Evolutionary conservation across 2,113 vertebrate species (phyloP), one percentile per base, ranked within the genome.

Genomic region (Guaruba guarouba): DNA sequence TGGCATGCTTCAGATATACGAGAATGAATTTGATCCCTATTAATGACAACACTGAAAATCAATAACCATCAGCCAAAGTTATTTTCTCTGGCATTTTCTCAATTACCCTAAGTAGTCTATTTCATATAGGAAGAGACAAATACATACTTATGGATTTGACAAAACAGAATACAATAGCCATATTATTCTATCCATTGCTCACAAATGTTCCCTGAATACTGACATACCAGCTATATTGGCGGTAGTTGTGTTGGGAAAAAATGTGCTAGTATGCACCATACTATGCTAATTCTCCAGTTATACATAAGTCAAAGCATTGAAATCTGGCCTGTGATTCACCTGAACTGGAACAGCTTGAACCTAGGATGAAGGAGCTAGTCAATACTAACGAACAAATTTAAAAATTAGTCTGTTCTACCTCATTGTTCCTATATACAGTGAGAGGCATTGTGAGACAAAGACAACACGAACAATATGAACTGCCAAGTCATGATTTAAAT

Each of bases 401-500:
- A 89, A 69, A 80, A 70, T 90, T 77, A 33, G 74, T 92, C 75
- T 90, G 43, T 29, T 82, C 46, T 35, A 39, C 52, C 55, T 82
- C 87, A 68, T 44, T 95, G 48, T 54, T 92, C 64, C 55, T 81
- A 3, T 1, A 35, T 75, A 90, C 55, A 93, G 12, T 4, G 11
- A 75, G 35, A 73, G 24, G 37, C 76, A 64, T 25, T 86, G 59
- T 66, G 29, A 92, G 51, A 93, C 75, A 90, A 80, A 94, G 59
- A 73, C 48, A 92, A 86, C 46, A 95, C 46, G 82, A 52, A 88
- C 76, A 77, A 57, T 11, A 43, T 1, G 11, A 90, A 68, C 76
- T 86, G 83, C 68, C 73, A 93, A 92, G 69, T 66, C 73, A 69
- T n/a, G 49, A 88, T 44, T 95, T 88, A 93, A 90, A 86, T 76